Conservation (phyloP, 2,888 invertebrate genomes). For the Metalampra italica region DNA sequence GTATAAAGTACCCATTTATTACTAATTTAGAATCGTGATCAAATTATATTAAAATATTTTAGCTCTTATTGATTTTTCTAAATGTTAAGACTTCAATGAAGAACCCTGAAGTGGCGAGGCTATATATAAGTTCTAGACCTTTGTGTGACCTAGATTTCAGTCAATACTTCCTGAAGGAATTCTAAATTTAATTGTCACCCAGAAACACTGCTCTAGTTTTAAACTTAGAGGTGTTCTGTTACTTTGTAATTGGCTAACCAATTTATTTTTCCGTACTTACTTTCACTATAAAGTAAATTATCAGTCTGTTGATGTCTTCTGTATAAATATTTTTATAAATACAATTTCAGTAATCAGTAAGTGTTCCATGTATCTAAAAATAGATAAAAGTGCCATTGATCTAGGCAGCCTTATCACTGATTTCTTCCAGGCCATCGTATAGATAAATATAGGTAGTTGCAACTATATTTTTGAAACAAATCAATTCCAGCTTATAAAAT, state of each 20-base stretch:
- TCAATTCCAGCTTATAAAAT: too few species aligned
- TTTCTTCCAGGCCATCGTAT: too few species aligned
- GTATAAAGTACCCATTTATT: conserved; percentile 15
- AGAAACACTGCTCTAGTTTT: conserved; percentile 48
- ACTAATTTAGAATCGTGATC: background rate
- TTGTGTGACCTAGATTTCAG: conserved; percentile 58
- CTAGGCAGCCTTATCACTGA: too few species aligned
- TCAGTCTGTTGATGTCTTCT: background rate
- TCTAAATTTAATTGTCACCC: conserved; percentile 59
- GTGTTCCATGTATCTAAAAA: too few species aligned
- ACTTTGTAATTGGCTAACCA: background rate
- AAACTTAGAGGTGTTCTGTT: conserved; percentile 3
- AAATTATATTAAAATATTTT: background rate
- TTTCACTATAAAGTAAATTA: too few species aligned
- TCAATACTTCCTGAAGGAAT: conserved; percentile 54
- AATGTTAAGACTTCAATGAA: too few species aligned
- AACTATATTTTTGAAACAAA: background rate
- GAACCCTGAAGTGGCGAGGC: conserved; percentile 17
- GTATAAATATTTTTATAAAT: too few species aligned
- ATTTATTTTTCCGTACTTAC: too few species aligned
- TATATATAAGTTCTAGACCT: conserved; percentile 53
- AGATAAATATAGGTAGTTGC: conserved; percentile 11
- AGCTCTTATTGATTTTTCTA: too few species aligned
- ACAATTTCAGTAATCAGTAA: too few species aligned
- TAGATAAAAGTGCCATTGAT: too few species aligned